Evolutionary conservation across 2,888 invertebrate species (phyloP).

Genomic region (Brachypterus glaber): DNA sequence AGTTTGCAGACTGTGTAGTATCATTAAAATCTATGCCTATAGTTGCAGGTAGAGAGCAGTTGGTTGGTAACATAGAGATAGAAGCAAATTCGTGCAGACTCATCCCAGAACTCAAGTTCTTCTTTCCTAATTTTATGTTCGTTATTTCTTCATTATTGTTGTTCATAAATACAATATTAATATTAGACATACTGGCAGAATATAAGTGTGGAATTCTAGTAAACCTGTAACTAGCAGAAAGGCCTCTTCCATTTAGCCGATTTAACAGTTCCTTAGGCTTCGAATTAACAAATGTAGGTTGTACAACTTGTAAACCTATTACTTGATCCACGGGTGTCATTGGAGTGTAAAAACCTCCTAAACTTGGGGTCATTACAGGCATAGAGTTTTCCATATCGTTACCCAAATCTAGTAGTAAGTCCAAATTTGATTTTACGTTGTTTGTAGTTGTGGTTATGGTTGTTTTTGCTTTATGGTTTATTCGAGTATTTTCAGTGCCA

Average conservation of each 20-base stretch:
- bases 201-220: slow-evolving; percentile 72
- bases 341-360: slow-evolving; percentile 69
- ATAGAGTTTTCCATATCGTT: slow-evolving; percentile 49
- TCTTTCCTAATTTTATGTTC: slow-evolving; percentile 60
- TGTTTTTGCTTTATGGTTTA: slow-evolving; percentile 19
- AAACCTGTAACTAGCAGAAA: slow-evolving; percentile 58
- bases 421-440: slow-evolving; percentile 55
- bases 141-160: slow-evolving; percentile 53
- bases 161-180: slow-evolving; percentile 75
- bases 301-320: slow-evolving; percentile 48
- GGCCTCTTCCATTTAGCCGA: slow-evolving; percentile 61
- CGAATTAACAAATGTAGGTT: slow-evolving; percentile 50
- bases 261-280: slow-evolving; percentile 57
- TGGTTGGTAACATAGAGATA: slow-evolving; percentile 54
- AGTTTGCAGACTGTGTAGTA: slow-evolving; percentile 77
- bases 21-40: slow-evolving; percentile 90
- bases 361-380: slow-evolving; percentile 74
- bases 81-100: slow-evolving; percentile 65
- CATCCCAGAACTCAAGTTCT: slow-evolving; percentile 64
- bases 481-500: slow-evolving; percentile 3
- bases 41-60: slow-evolving; percentile 54
- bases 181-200: slow-evolving; percentile 69
- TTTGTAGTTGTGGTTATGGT: slow-evolving; percentile 24
- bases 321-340: slow-evolving; percentile 30
- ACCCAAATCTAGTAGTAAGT: slow-evolving; percentile 75